Base-by-base conservation (phyloP, 2,113 vertebrate genomes). In the Bos taurus region DNA sequence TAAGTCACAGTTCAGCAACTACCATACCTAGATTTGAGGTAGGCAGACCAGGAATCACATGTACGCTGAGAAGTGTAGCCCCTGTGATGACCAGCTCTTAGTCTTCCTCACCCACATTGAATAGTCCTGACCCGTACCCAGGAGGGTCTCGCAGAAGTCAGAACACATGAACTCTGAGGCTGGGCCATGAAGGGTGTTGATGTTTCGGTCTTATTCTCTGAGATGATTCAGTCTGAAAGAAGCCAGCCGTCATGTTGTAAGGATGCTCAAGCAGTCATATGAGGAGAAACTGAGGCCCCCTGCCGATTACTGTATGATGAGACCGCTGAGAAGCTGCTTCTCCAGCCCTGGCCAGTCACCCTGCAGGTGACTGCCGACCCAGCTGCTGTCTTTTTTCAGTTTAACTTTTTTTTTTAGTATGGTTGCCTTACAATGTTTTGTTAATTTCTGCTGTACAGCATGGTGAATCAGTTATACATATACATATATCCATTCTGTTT, bases 291-390 rank as follows among this genome's bases (percentile, higher is more conserved):
- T 25, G 28, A 59, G 16, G 36, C 25, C 43, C 36, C 59, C 23
- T 21, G 9, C 23, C 57, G 0, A 9, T 13, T 43, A 21, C 77
- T 7, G 0, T 11, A 16, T 25, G 14, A 40, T 1, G 25, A 7
- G 9, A 59, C 40, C 13, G 9, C 52, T 62, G 3, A 2, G 60
- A 89, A 56, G 46, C 13, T 16, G 23, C 25, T n/a, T 50, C 6
- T 86, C 30, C 26, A 52, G 26, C 28, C 17, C 28, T 36, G 7
- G 9, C 7, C 25, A 71, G 60, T 46, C 57, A 59, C 57, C 26
- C 83, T 54, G 54, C 8, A 57, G n/a, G 14, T 67, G 21, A 36
- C 14, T 57, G 10, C 9, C 9, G 8, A 19, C 36, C 77, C 2
- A 8, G 0, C 48, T 59, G 11, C 25, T 13, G 5, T 21, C 57